Percentiles rank a stretch among this genome's conserved stretches.
These are phyloP conservation scores for Benthosema pterotum DNA, from an alignment of 2,797 vertebrate genomes.

Conservation along the genomic window DNA sequence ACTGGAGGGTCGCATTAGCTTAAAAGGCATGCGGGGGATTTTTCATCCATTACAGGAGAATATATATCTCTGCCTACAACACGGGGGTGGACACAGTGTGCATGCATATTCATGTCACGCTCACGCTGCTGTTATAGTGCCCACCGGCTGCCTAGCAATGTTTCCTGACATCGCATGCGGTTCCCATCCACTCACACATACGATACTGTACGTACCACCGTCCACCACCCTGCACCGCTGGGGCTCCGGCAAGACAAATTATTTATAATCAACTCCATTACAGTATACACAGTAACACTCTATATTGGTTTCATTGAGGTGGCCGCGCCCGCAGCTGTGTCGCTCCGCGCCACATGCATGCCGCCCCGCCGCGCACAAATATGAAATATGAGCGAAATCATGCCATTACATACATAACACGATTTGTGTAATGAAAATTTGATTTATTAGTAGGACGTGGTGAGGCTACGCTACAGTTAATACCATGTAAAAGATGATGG, in stretches of 20 bases:
- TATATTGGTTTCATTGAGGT: not conserved
- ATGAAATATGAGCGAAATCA: constrained; percentile 45
- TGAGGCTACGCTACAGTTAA: constrained; percentile 3
- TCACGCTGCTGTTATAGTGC: constrained; percentile 11
- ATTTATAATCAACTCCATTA: not conserved
- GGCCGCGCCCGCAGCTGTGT: constrained; percentile 8
- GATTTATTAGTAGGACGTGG: constrained; percentile 40
- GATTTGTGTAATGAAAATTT: constrained; percentile 54
- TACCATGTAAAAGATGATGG: constrained; percentile 47
- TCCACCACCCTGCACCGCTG: not conserved
- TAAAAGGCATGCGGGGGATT: constrained; percentile 41
- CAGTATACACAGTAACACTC: no score
- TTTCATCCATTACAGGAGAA: constrained; percentile 46
- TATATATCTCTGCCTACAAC: constrained; percentile 36
- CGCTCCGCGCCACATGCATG: not conserved
- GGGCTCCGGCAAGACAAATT: not conserved
- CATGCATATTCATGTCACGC: constrained; percentile 15
- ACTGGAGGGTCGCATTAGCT: constrained; percentile 41
- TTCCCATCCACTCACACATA: not conserved
- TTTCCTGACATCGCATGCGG: not conserved
- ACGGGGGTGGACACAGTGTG: not conserved
- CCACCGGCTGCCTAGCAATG: not conserved
- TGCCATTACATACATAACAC: constrained; percentile 34
- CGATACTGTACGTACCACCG: not conserved
- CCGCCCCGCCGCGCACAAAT: not conserved